Conservation (phyloP, 2,797 vertebrate genomes). For the Clarias pachynema region DNA sequence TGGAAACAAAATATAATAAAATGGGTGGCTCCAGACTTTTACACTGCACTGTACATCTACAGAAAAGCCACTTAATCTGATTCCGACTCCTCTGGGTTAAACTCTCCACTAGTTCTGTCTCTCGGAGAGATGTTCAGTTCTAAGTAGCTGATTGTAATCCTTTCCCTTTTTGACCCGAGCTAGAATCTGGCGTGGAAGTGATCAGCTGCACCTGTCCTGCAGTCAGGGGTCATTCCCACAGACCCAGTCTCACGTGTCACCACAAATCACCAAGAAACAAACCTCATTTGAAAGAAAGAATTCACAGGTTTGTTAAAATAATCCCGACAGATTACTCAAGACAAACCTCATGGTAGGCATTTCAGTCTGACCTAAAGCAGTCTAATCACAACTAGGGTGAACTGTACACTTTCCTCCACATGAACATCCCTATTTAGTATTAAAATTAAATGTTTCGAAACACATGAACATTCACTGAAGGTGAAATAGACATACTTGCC, state of each 20-base stretch:
- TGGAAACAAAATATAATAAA: too few species aligned
- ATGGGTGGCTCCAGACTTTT: too few species aligned
- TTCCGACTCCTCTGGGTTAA: background rate
- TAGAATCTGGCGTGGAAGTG: conserved; percentile 64
- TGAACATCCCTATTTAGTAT: background rate
- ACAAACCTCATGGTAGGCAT: conserved; percentile 8
- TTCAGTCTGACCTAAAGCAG: background rate
- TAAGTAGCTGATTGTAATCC: conserved; percentile 66
- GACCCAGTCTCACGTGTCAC: conserved; percentile 46
- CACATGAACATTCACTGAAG: background rate
- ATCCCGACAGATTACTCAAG: conserved; percentile 23
- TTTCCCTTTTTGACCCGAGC: conserved; percentile 69
- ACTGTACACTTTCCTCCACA: background rate
- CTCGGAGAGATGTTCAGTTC: conserved; percentile 42
- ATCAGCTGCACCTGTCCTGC: conserved; percentile 69
- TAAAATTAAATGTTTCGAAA: background rate
- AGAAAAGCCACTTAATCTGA: background rate
- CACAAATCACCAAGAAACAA: conserved; percentile 59
- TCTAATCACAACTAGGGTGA: conserved; percentile 7
- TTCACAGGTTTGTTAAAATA: conserved; percentile 31
- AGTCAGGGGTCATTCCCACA: conserved; percentile 50
- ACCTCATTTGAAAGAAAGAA: background rate
- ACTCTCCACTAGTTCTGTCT: background rate
- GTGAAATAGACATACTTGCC: background rate
- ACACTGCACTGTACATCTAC: background rate